Base-by-base conservation (phyloP, 2,888 invertebrate species). In the Eupithecia inturbata region DNA sequence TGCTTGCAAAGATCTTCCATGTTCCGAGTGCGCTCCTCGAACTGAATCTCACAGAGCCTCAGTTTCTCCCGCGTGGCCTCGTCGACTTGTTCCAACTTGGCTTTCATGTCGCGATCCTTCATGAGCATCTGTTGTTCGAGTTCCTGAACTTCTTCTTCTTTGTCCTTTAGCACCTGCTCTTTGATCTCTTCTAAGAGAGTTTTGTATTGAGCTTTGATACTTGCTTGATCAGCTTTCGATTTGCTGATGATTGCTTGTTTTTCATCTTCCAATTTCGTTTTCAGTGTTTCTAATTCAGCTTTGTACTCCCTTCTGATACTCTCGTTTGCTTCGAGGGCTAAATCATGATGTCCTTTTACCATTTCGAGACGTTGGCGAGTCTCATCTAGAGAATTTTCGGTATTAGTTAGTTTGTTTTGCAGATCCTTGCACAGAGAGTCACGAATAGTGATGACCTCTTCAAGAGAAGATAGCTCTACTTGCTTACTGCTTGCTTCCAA, bases 281-380 rank as follows among this genome's bases (percentile, higher is more conserved):
- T 94, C 2, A 95, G 82, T 57, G 88, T 85, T 86, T 95, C 95
- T 49, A 94, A 81, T 80, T 95, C 94, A 22, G 84, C 87, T 86
- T 93, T 95, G 77, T 95, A 95, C 81, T 95, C 95, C 57, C 92
- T 86, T 78, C 95, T 85, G 71, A 95, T 95, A 77, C 94, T 95
- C 81, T 95, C 95, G 84, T 95, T 95, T 6, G 95, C 95, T 82
- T 95, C 94, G 76, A 95, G 76, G 39, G 95, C 95, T 75, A 95
- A 83, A 60, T 91, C 90, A 87, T 95, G 95, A 79, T 95, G 95
- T 1, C 93, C 92, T 83, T 95, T 94, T 1, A 95, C 94, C 92
- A 95, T 92, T 85, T 94, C 94, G 57, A 94, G 85, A 74, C 93
- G 88, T 81, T 94, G 92, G 63, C 83, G 86, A n/a, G 91, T 90